Base-by-base conservation (phyloP, 1,140 invertebrate species). In the Galleria mellonella region DNA sequence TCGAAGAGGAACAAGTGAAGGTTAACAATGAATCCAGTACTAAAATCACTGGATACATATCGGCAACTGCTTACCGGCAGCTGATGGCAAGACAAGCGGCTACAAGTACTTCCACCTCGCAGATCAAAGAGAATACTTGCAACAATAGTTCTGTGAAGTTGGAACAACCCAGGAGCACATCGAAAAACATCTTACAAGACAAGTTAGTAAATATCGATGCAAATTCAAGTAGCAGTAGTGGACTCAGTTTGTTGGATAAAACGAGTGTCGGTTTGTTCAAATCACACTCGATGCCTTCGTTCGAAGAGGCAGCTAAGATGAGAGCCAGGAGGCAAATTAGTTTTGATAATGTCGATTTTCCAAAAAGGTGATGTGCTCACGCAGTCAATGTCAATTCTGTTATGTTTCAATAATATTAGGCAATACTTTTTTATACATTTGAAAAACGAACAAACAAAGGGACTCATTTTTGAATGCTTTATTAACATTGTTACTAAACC, bases 131-230 rank as follows among this genome's bases (percentile, higher is more conserved):
- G 40, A 87, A 87, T 56, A 63, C 68, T 0, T 78, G 53, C 41
- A 59, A 42, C 4, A 43, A 55, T 9, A 45, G 54, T 6, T 51
- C 62, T 0, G 49, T 55, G 0, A 83, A 72, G 51, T 61, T 62
- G 7, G 79, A 85, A 14, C 59, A 55, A 32, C 63, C 70, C 0
- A 72, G 67, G 28, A 76, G 70, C 32, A 48, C 47, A 4, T 62
- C 71, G 0, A 87, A 86, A 47, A 86, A 82, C 35, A 73, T 87
- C 38, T 48, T 87, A 13, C 84, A 87, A 62, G 84, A 87, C 51
- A 87, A 87, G 66, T 48, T 83, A 48, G 65, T 87, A 1, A 87
- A 87, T 53, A 77, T 87, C 28, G 82, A 87, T 29, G 51, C 51
- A 4, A 83, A 73, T 28, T 83, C 82, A 0, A 83, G 13, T 36